Evolutionary conservation across 2,797 vertebrate species (phyloP).

Genomic region (Momotus momota): DNA sequence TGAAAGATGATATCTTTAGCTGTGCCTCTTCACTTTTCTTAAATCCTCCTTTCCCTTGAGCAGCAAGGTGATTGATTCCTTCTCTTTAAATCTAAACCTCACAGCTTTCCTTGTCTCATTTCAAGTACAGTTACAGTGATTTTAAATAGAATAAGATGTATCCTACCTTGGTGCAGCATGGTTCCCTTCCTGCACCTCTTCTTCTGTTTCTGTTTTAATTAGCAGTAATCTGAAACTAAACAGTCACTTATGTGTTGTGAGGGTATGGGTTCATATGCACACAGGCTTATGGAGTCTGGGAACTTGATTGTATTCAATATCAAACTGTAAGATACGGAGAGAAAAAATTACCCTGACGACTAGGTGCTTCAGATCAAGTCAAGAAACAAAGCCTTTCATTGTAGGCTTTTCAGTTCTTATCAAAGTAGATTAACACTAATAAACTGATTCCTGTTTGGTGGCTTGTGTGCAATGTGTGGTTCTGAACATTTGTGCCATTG

Average conservation of each 20-base stretch:
- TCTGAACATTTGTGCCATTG: not conserved
- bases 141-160: not conserved
- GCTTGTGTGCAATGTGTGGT: not conserved
- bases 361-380: not conserved
- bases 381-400: not conserved
- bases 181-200: not conserved
- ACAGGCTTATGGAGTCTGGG: not conserved
- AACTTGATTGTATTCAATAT: not conserved
- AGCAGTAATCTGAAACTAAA: not conserved
- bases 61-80: slow-evolving; percentile 3
- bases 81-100: slow-evolving; percentile 2
- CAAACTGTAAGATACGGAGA: not conserved
- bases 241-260: not conserved
- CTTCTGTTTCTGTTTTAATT: slow-evolving; percentile 17
- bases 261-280: not conserved
- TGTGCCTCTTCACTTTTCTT: not conserved
- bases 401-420: not conserved
- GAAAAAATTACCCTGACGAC: not conserved
- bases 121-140: not conserved
- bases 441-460: not conserved
- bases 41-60: not conserved
- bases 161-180: not conserved
- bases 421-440: not conserved
- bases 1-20: slow-evolving; percentile 10
- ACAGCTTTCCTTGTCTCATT: not conserved